Evolutionary conservation across 2,113 vertebrate species (phyloP).

Genomic region (Mustelus asterias): DNA sequence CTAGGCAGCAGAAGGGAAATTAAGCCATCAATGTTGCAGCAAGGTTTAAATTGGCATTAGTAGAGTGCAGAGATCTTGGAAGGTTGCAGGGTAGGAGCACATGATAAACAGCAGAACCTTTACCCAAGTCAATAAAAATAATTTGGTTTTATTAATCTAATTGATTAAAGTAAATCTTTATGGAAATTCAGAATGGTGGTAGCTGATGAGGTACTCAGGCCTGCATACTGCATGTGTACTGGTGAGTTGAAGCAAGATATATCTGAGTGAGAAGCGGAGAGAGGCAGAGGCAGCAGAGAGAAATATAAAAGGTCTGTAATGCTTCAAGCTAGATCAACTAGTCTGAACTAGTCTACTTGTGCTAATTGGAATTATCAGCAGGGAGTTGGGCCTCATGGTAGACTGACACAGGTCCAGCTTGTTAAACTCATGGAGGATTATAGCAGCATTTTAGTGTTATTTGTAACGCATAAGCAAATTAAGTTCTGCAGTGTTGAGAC

Average conservation of each 20-base stretch:
- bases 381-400: not conserved
- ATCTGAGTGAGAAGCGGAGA: not conserved
- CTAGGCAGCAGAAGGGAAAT: not conserved
- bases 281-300: not conserved
- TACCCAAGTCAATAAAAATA: not conserved
- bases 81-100: not conserved
- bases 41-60: not conserved
- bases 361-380: not conserved
- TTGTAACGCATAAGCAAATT: conserved; percentile 1
- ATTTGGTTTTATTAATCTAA: not conserved
- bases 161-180: not conserved
- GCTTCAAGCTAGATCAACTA: not conserved
- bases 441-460: not conserved
- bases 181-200: not conserved
- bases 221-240: not conserved
- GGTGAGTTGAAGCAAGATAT: not conserved
- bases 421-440: not conserved
- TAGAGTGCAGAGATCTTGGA: not conserved
- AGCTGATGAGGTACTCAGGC: not conserved
- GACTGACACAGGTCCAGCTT: not conserved
- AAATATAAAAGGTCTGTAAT: not conserved
- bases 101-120: not conserved
- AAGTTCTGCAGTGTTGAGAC: conserved; percentile 10
- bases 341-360: not conserved
- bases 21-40: not conserved